Evolutionary conservation across 2,797 vertebrate species (phyloP).

Genomic region (Benthosema pterotum): DNA sequence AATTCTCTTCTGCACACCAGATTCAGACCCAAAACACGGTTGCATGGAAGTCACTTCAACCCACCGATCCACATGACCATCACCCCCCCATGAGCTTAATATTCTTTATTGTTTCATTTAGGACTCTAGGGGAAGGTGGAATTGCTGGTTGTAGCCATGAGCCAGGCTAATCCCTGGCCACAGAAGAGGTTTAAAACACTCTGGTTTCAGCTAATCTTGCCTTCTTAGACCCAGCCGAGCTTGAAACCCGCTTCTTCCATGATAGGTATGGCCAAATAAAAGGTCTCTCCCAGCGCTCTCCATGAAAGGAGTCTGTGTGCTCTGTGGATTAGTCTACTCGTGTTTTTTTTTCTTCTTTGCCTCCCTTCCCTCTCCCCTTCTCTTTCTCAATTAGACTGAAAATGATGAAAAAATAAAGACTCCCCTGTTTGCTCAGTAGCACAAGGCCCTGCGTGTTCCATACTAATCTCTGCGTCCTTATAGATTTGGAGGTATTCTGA

Average conservation of each 20-base stretch:
- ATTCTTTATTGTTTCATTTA: conserved; percentile 82
- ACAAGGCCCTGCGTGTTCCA: conserved; percentile 53
- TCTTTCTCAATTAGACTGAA: conserved; percentile 85
- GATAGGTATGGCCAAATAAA: conserved; percentile 90
- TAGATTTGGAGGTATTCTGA: conserved; percentile 12
- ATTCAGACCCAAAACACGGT: conserved; percentile 11
- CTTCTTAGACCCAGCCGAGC: conserved; percentile 87
- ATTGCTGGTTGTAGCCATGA: conserved; percentile 79
- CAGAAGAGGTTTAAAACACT: conserved; percentile 95
- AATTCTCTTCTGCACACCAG: neutral
- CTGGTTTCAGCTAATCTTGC: conserved; percentile 97
- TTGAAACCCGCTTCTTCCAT: conserved; percentile 85
- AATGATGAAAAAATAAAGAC: conserved; percentile 69
- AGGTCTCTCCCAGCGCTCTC: conserved; percentile 81
- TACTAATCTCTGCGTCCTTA: conserved; percentile 44
- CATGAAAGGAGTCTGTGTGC: conserved; percentile 89
- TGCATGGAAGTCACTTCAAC: conserved; percentile 31
- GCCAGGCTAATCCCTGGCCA: conserved; percentile 88
- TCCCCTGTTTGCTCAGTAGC: conserved; percentile 79
- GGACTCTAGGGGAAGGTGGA: conserved; percentile 67
- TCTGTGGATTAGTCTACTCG: conserved; percentile 85
- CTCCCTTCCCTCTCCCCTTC: conserved; percentile 34
- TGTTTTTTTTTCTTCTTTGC: conserved; percentile 65
- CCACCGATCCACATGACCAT: conserved; percentile 57
- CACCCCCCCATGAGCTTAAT: conserved; percentile 78